A percentile compares a stretch with the other conserved stretches of the same genome.
These are phyloP conservation scores for Caenorhabditis zanzibari DNA, from an alignment of 2,888 invertebrate genomes.

Conservation along the genomic window DNA sequence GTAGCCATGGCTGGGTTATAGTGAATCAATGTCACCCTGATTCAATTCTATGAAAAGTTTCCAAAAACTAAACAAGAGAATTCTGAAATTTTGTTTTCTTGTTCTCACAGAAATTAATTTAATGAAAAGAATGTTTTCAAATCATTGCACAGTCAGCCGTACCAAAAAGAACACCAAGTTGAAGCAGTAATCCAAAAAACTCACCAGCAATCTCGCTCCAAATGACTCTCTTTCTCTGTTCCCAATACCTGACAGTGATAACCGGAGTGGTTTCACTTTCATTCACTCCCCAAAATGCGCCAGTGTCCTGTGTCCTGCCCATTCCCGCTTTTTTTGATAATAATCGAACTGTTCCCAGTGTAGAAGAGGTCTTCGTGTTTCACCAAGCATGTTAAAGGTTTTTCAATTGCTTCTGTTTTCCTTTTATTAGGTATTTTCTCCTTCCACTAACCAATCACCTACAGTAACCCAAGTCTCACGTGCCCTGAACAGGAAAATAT, in stretches of 20 bases:
- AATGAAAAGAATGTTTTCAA: no score
- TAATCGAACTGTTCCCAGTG: slow-evolving; percentile 32
- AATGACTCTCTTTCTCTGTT: not conserved
- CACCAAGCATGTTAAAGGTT: not conserved
- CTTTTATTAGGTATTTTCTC: not conserved
- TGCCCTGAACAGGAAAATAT: slow-evolving; percentile 23
- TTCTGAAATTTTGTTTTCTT: no score
- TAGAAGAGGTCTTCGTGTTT: not conserved
- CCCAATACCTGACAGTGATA: slow-evolving; percentile 41
- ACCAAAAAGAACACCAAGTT: not conserved
- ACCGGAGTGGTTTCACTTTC: slow-evolving; percentile 53
- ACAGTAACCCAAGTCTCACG: slow-evolving; percentile 26
- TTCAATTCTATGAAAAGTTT: no score
- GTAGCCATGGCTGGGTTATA: no score
- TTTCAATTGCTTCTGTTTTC: not conserved
- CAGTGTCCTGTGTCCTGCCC: slow-evolving; percentile 36
- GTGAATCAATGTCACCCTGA: no score
- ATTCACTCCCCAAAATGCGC: slow-evolving; percentile 3
- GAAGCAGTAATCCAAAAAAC: not conserved
- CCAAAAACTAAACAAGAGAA: no score
- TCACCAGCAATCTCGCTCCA: not conserved
- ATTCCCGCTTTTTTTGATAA: slow-evolving; percentile 29
- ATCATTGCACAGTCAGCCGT: no score
- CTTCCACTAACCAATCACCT: slow-evolving; percentile 6
- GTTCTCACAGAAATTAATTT: no score